Conservation (phyloP, 2,797 vertebrate species). For the Sebastes trivittatus region DNA sequence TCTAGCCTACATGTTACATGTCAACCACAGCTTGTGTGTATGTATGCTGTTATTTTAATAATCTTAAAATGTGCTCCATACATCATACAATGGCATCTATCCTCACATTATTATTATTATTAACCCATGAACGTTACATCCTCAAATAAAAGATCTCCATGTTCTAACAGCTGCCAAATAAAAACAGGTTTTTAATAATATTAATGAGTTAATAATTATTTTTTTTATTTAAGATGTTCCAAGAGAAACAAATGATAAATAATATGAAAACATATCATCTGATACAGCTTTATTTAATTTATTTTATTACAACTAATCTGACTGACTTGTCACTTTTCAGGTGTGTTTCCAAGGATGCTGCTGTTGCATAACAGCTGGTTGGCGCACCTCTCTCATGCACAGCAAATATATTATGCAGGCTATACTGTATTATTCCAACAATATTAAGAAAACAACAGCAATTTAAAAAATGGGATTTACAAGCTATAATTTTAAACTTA, state of each 20-base stretch:
- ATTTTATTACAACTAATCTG: too few species aligned
- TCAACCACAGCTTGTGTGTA: not conserved
- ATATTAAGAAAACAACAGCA: not conserved
- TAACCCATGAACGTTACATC: not conserved
- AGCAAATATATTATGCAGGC: not conserved
- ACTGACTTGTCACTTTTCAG: not conserved
- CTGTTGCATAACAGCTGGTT: slow-evolving; percentile 31
- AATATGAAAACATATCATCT: not conserved
- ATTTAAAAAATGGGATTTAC: not conserved
- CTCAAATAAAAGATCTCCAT: not conserved
- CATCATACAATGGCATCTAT: not conserved
- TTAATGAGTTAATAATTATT: not conserved
- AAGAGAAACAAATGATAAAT: not conserved
- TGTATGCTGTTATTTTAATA: too few species aligned
- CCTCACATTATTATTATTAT: not conserved
- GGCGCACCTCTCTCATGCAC: not conserved
- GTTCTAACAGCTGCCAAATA: slow-evolving; percentile 34
- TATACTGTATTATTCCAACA: not conserved
- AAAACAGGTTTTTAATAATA: not conserved
- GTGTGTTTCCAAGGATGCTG: slow-evolving; percentile 8
- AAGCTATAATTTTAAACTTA: not conserved
- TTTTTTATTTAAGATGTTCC: not conserved
- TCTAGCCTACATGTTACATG: not conserved
- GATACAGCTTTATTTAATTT: not conserved
- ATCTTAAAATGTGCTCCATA: not conserved